Base-by-base conservation (phyloP, 2,113 vertebrate genomes). In the Misgurnus mizolepis region DNA sequence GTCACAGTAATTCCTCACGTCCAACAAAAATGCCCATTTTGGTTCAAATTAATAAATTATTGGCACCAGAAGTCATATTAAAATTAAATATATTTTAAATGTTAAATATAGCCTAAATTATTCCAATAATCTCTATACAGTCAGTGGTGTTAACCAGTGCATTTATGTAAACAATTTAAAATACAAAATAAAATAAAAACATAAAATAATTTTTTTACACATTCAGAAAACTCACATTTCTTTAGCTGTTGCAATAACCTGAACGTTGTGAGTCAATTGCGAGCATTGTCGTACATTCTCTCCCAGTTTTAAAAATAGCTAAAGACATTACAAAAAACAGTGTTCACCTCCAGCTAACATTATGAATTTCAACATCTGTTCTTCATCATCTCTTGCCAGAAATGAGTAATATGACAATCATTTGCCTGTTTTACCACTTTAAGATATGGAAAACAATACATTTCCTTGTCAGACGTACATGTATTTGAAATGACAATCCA, bases 141-240 rank as follows among this genome's bases (percentile, higher is more conserved):
- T 76, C 80, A 79, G 83, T 82, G 76, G 71, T 71, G 80, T 82
- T 50, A 65, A 22, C 66, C 83, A 85, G 83, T 85, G 80, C 80
- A 80, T 66, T 76, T 49, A 79, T 70, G 75, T 80, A 71, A 82
- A 84, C 76, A 22, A 47, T 76, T 60, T 55, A 60, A 80, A 60
- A 58, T n/a, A 22, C 2, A 58, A 73, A 67, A 66, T 49, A n/a
- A 81, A 75, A 75, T 49, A 74, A 78, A 75, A 15, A 81, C 60
- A 47, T 75, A 68, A 69, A 7, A 2, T 58, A 18, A 7, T 58
- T 3, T 58, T 18, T 58, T 17, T 15, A 55, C 12, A 56, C 34
- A 62, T 67, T 76, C 68, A 85, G 82, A 85, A 76, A 67, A 49
- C 81, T 82, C 80, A 79, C 76, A 76, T 72, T 82, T 67, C 75